Evolutionary conservation across 2,888 invertebrate genomes (phyloP).

Genomic region (Parapristionchus giblindavisi): DNA sequence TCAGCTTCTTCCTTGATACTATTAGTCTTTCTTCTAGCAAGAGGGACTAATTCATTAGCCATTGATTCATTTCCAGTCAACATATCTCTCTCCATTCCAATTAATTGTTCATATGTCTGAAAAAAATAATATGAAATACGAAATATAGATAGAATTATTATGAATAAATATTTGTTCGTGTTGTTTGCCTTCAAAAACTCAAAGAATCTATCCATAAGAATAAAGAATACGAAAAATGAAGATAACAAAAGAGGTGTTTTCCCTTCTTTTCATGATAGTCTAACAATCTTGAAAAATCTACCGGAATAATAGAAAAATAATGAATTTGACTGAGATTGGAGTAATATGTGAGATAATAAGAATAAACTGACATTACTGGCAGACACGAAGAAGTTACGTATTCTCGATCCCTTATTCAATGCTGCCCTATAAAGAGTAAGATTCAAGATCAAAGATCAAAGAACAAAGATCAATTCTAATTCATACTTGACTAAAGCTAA

Average conservation of each 20-base stretch:
- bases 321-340: no score
- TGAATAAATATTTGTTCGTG: no score
- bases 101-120: slow-evolving; percentile 61
- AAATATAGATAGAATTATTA: neutral
- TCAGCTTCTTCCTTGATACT: slow-evolving; percentile 60
- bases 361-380: slow-evolving; percentile 7
- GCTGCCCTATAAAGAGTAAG: neutral
- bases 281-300: no score
- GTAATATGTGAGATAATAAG: no score
- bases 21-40: slow-evolving; percentile 64
- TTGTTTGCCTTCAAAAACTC: no score
- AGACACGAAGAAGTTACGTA: slow-evolving; percentile 32
- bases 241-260: no score
- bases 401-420: slow-evolving; percentile 19
- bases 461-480: neutral
- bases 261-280: no score
- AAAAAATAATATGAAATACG: neutral
- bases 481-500: slow-evolving; percentile 1
- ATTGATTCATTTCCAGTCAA: slow-evolving; percentile 62
- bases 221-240: no score
- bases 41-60: slow-evolving; percentile 65
- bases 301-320: no score
- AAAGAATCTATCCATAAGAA: no score
- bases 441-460: neutral
- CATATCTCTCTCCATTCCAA: slow-evolving; percentile 64